Evolutionary conservation across 64 coral and sea anemone species (phyloP), one percentile per base, ranked within the genome.

Genomic region (Actinia equina): DNA sequence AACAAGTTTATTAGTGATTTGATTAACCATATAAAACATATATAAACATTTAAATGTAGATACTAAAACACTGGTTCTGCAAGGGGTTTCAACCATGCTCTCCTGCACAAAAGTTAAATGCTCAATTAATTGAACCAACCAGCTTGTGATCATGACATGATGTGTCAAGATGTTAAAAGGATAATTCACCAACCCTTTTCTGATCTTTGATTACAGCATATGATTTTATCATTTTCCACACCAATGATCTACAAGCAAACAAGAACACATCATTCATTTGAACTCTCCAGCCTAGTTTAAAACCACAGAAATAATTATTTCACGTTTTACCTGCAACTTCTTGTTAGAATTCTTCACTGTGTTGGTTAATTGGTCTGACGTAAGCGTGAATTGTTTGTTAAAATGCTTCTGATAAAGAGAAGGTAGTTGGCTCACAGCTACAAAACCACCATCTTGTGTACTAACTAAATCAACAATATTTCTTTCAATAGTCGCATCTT

Each of bases 371-470:
- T 92, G 91, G 2, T 79, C 77, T 16, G 71, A 26, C 17, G 67
- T 86, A 18, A 92, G 51, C n/a, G 89, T 86, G 63, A 95, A 92
- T 67, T 92, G 88, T 43, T 88, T 85, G 69, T 79, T 67, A 43
- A 79, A 85, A 25, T 86, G 58, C 84, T 91, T 88, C 42, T 77
- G 89, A 59, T 92, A 95, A 56, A 81, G 55, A 26, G 82, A 54
- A 17, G 89, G 82, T 43, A 95, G 86, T 6, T 82, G 81, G 0
- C 82, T 92, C 43, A 89, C 41, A 2, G 83, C 49, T 19, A 95
- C 8, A 83, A 88, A 95, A 44, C 87, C 77, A 49, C 86, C 93
- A 43, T 95, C 89, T 18, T 95, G 93, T 41, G 54, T 43, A 84
- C 86, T 52, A 41, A 92, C 49, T 44, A 95, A 74, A 9, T 80